Conservation (phyloP, 2,888 invertebrate genomes). For the Phortica okadai region DNA sequence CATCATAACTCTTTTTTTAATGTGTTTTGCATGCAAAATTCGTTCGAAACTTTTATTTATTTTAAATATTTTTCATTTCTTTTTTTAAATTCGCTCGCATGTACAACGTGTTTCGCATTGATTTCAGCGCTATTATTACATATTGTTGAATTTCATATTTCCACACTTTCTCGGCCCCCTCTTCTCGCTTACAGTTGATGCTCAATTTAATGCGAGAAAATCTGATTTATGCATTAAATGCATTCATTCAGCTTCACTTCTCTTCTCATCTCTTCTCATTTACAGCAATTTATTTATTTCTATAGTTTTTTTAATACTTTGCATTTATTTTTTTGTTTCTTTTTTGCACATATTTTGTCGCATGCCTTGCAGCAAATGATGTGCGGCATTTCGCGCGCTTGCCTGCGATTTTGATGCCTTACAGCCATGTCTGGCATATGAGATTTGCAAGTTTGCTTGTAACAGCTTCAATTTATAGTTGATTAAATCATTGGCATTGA, state of each 20-base stretch:
- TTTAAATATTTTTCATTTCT: no score
- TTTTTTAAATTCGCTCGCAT: neutral
- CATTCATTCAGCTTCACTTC: no score
- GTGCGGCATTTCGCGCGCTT: neutral
- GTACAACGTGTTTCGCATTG: neutral
- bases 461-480: no score
- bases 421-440: no score
- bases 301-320: no score
- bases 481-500: no score
- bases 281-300: no score
- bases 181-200: neutral
- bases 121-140: neutral
- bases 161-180: neutral
- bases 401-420: no score
- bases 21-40: neutral
- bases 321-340: no score
- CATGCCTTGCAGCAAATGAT: constrained; percentile 17
- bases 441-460: no score
- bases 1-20: neutral
- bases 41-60: neutral
- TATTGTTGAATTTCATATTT: neutral
- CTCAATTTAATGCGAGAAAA: neutral
- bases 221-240: neutral
- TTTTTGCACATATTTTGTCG: neutral
- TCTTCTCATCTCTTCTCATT: no score